Percentiles rank a stretch among this genome's conserved stretches.
Conservation (phyloP, 1,140 invertebrate species). For the Melipona quadrifasciata region DNA sequence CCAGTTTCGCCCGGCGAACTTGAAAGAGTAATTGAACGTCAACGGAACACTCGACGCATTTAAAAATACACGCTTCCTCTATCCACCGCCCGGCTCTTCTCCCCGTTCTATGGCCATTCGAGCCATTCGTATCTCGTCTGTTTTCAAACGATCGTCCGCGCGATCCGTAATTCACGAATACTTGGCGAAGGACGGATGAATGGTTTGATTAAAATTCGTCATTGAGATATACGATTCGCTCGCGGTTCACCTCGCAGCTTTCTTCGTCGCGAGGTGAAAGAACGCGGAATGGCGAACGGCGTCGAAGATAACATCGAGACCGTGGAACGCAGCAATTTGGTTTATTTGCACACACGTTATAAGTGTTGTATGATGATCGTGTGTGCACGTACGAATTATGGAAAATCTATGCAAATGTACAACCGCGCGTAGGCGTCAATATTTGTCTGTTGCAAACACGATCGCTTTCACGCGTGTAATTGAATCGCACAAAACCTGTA, state of each 20-base stretch:
- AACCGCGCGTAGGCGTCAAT: neutral
- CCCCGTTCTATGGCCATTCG: neutral
- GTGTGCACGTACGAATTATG: neutral
- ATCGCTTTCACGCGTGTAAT: neutral
- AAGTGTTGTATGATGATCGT: neutral
- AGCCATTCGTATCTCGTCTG: neutral
- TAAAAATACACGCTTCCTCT: conserved; percentile 61
- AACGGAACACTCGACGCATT: conserved; percentile 69
- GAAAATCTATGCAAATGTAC: neutral
- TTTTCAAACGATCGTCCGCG: conserved; percentile 10
- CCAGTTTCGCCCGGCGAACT: conserved; percentile 68
- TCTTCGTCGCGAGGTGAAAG: neutral
- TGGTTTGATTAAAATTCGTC: neutral
- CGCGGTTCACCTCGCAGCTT: neutral
- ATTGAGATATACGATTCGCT: neutral
- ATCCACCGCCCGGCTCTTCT: neutral
- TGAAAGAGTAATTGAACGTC: conserved; percentile 77
- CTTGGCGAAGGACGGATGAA: too few species aligned
- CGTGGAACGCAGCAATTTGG: neutral
- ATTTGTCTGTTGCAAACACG: neutral
- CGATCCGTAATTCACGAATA: neutral
- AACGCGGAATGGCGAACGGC: neutral
- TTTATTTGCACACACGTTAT: neutral
- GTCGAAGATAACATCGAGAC: neutral
- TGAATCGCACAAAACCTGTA: neutral